Conservation (phyloP, 2,888 invertebrate genomes). For the Lochmaea capreae region DNA sequence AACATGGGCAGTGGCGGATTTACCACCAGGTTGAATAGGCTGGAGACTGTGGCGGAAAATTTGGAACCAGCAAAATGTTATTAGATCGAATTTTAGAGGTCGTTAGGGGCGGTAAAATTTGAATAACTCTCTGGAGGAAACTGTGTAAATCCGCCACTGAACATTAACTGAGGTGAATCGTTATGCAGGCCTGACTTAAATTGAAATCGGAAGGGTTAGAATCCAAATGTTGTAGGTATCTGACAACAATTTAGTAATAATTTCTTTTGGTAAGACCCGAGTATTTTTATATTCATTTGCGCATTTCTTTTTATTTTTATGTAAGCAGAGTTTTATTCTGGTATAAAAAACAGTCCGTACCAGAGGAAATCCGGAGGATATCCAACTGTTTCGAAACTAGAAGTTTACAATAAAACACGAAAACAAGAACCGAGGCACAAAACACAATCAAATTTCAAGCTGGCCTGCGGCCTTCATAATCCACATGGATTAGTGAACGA, state of each 20-base stretch:
- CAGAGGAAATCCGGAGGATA: slow-evolving; percentile 25
- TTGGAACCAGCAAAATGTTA: too few species aligned
- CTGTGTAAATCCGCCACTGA: too few species aligned
- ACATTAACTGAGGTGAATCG: slow-evolving; percentile 50
- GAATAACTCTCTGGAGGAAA: too few species aligned
- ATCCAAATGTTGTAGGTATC: not conserved
- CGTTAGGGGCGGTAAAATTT: too few species aligned
- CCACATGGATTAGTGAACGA: slow-evolving; percentile 54
- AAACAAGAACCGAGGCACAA: slow-evolving; percentile 48
- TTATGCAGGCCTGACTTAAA: slow-evolving; percentile 35
- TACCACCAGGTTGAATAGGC: too few species aligned
- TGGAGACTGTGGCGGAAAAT: too few species aligned
- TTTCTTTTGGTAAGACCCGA: not conserved
- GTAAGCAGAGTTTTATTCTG: not conserved
- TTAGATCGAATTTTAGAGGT: too few species aligned
- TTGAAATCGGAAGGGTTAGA: slow-evolving; percentile 26
- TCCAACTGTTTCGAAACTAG: slow-evolving; percentile 35
- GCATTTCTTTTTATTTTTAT: not conserved
- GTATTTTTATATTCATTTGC: not conserved
- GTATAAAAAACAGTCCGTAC: not conserved
- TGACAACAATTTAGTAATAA: not conserved
- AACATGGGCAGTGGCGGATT: too few species aligned
- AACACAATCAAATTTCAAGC: slow-evolving; percentile 54
- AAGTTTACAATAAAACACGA: slow-evolving; percentile 46
- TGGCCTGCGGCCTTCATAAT: slow-evolving; percentile 53